Percentiles rank a stretch among this genome's conserved stretches.
phyloP scores from a whole-genome alignment of 2,888 invertebrate species.

The Yponomeuta cagnagella region DNA sequence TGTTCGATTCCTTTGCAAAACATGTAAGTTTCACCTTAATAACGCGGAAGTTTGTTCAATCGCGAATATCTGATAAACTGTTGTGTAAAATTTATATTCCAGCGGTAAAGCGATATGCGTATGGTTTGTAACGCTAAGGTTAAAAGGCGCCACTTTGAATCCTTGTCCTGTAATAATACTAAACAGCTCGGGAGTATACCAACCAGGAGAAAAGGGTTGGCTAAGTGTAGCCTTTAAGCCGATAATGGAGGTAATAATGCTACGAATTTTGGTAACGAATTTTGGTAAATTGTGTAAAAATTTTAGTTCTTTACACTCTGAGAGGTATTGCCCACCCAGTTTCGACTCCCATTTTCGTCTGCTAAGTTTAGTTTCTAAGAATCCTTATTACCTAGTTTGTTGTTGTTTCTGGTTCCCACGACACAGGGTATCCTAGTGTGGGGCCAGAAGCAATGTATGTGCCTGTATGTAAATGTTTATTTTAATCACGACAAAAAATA shows the following conservation, averaged over 20 bases:
- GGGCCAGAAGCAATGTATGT: no score
- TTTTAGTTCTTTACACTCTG: no score
- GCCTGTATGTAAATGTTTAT: no score
- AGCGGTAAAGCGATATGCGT: constrained; percentile 75
- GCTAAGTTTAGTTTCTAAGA: no score
- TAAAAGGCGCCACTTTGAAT: constrained; percentile 36
- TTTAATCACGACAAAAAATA: no score
- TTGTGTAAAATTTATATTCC: constrained; percentile 20
- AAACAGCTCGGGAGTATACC: constrained; percentile 61
- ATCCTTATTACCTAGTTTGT: no score
- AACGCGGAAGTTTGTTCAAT: background rate
- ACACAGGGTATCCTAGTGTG: no score
- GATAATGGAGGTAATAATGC: constrained; percentile 44
- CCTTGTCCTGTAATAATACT: constrained; percentile 48
- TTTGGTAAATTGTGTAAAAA: no score
- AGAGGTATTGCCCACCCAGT: no score
- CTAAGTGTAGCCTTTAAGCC: constrained; percentile 77
- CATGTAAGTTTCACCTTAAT: constrained; percentile 54
- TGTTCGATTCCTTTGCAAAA: constrained; percentile 73
- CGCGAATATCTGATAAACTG: background rate
- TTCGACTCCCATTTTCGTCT: no score
- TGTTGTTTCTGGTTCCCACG: no score
- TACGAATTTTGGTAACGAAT: background rate
- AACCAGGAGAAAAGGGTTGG: constrained; percentile 65
- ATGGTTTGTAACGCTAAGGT: constrained; percentile 66